phyloP scores from a whole-genome alignment of 2,888 invertebrate species.

The Nemoura dubitans region DNA sequence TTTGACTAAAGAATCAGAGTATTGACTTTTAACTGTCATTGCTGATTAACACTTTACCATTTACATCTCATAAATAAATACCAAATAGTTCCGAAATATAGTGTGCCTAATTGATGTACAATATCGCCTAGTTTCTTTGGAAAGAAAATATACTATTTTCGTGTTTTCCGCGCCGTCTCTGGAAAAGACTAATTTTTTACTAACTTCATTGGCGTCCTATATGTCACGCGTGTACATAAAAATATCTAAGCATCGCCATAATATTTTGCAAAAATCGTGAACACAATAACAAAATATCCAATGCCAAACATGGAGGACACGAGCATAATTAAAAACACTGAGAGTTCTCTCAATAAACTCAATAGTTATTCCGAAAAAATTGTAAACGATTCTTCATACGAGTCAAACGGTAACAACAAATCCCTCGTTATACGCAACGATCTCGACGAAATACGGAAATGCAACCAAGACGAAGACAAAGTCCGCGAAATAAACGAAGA shows the following conservation, averaged over 20 bases:
- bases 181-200: too few species aligned
- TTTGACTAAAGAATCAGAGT: not conserved
- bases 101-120: too few species aligned
- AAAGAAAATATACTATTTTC: too few species aligned
- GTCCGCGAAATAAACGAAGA: constrained; percentile 42
- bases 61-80: not conserved
- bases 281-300: not conserved
- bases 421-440: not conserved
- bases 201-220: too few species aligned
- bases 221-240: too few species aligned
- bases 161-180: too few species aligned
- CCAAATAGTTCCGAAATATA: not conserved
- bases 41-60: not conserved
- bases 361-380: constrained; percentile 28
- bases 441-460: not conserved
- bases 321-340: not conserved
- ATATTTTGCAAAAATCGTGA: too few species aligned
- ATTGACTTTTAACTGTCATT: not conserved
- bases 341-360: not conserved
- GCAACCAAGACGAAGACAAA: not conserved
- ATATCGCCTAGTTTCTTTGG: too few species aligned
- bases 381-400: constrained; percentile 1
- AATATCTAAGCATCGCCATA: too few species aligned
- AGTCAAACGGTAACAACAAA: not conserved
- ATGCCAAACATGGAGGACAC: constrained; percentile 19